Evolutionary conservation across 92 coral and sea anemone genomes (phyloP), one percentile per base, ranked within the genome.

Genomic region (Nematostella vectensis): DNA sequence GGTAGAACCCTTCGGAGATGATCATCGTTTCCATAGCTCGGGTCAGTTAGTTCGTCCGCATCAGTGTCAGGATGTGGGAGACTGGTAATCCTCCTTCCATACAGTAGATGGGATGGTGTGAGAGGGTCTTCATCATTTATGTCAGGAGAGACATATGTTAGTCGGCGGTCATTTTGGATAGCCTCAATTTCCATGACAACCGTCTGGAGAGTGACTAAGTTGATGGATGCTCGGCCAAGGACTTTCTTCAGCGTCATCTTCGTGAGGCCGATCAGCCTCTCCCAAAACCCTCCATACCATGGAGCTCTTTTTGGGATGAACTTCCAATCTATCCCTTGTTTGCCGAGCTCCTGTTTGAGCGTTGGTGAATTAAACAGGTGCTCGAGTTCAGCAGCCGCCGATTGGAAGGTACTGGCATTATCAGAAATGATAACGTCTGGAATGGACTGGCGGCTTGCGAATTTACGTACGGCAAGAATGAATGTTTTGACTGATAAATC

Each of bases 241-340:
- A 68, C 67, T 36, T 61, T 76, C 45, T 62, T 68, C 31, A 76
- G 45, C 33, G 83, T 2, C 11, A 51, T 20, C 29, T 68, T 76
- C 0, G 66, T 68, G 11, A 68, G 59, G 20, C 65, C 76, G 2
- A 76, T 48, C 4, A 76, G 38, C 11, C 82, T 19, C 21, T 76
- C 82, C 71, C 76, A 76, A 48, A 76, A 76, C 27, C 82, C 76
- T 3, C 76, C 76, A 10, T 61, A 61, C 76, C 70, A 76, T 0
- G 82, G 76, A 10, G 82, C 76, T n/a, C 76, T 40, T 45, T 68
- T 53, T 1, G 70, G 65, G 2, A 75, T 75, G 43, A 75, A 75
- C 27, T 52, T 48, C 76, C 82, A 75, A 1, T 60, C 31, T 36
- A 75, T 29, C 11, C 57, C 55, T 29, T 36, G 63, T 51, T 27